A percentile compares a stretch with the other conserved stretches of the same genome.
phyloP scores from a whole-genome alignment of 1,140 invertebrate genomes.

The Bombyx mori region DNA sequence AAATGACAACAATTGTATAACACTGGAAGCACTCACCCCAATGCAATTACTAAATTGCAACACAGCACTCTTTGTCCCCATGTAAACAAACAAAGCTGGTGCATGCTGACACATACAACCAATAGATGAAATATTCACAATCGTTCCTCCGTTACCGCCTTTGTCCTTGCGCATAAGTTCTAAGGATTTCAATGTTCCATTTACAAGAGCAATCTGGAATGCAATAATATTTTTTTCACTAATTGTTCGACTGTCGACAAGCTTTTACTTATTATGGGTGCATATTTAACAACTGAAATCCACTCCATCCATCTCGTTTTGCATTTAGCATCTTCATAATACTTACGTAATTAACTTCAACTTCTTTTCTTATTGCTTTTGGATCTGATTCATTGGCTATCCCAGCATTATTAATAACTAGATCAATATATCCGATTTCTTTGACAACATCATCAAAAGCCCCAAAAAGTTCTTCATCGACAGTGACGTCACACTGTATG shows the following conservation, averaged over 20 bases:
- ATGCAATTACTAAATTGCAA: slow-evolving; percentile 72
- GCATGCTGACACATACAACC: slow-evolving; percentile 61
- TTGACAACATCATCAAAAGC: neutral
- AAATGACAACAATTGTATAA: too few species aligned
- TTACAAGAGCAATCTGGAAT: slow-evolving; percentile 50
- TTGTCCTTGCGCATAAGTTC: slow-evolving; percentile 69
- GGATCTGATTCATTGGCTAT: neutral
- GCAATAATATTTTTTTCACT: slow-evolving; percentile 8
- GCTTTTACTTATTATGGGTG: too few species aligned
- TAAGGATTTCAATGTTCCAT: slow-evolving; percentile 59
- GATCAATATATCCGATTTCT: slow-evolving; percentile 3
- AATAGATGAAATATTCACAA: slow-evolving; percentile 70
- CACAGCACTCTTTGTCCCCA: slow-evolving; percentile 72
- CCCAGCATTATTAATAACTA: slow-evolving; percentile 9
- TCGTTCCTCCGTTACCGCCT: slow-evolving; percentile 59
- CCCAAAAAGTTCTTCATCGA: slow-evolving; percentile 3
- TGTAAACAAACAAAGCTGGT: slow-evolving; percentile 66
- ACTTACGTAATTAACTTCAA: slow-evolving; percentile 8
- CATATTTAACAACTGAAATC: too few species aligned
- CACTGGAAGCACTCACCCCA: slow-evolving; percentile 35
- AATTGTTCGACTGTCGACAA: neutral
- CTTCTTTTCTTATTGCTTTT: slow-evolving; percentile 2
- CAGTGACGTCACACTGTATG: slow-evolving; percentile 2
- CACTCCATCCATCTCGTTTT: too few species aligned
- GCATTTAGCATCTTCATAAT: neutral